Conservation (phyloP, 2,113 vertebrate genomes). For the Panthera uncia region DNA sequence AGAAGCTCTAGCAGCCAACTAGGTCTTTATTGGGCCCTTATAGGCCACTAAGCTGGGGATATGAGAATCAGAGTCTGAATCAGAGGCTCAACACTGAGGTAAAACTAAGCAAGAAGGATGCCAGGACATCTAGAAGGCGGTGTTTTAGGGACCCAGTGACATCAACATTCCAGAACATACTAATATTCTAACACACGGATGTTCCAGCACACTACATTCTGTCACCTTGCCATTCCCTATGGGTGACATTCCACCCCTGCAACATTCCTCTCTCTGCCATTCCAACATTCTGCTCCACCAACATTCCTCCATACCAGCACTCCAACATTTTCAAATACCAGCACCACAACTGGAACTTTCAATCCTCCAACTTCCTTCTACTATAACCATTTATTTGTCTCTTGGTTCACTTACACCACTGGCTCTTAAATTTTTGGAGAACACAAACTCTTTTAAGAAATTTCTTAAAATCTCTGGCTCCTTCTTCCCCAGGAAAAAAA, state of each 20-base stretch:
- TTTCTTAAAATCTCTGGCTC: neutral
- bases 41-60: neutral
- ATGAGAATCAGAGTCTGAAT: neutral
- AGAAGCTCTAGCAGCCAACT: neutral
- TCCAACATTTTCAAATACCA: conserved; percentile 3
- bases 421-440: conserved; percentile 13
- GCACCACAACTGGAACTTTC: neutral
- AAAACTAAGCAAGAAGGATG: conserved; percentile 29
- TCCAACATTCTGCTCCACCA: neutral
- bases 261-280: neutral
- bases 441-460: conserved; percentile 41
- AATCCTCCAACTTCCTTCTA: neutral
- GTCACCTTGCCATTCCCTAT: neutral
- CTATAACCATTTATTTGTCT: conserved; percentile 27
- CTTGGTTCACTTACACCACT: conserved; percentile 1
- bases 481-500: neutral
- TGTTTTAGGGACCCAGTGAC: neutral
- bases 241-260: neutral
- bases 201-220: neutral
- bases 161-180: conserved; percentile 37
- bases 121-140: neutral
- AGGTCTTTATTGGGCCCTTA: neutral
- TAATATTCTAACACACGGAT: neutral
- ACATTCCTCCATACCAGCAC: neutral
- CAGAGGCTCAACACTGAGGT: neutral